Evolutionary conservation across 2,113 vertebrate species (phyloP).

Genomic region (Equus przewalskii): DNA sequence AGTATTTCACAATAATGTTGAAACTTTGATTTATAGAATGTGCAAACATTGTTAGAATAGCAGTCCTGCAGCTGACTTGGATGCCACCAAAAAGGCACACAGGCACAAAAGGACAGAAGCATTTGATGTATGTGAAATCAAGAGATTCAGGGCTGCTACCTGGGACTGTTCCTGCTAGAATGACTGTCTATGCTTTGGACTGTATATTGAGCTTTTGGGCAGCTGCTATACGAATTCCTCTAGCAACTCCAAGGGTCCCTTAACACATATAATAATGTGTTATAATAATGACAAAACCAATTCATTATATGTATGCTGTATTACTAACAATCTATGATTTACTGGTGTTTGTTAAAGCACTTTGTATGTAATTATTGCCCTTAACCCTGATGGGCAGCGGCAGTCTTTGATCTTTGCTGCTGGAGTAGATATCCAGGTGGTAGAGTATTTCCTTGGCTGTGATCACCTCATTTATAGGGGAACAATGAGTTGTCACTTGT

Average conservation of each 20-base stretch:
- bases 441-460: neutral
- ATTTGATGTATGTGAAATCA: conserved; percentile 17
- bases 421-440: neutral
- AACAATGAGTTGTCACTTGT: conserved; percentile 19
- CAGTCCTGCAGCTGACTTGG: neutral
- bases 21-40: neutral
- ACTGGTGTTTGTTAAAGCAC: no score
- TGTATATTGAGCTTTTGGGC: neutral
- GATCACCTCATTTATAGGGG: neutral
- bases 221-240: neutral
- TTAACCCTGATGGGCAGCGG: conserved; percentile 18
- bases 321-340: no score
- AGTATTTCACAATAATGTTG: neutral
- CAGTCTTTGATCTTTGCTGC: conserved; percentile 33
- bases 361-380: no score
- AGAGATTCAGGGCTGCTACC: neutral
- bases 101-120: neutral
- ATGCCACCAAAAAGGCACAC: neutral
- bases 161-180: neutral
- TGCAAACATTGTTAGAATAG: neutral
- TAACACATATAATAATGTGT: neutral
- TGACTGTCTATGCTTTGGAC: neutral
- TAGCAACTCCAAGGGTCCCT: neutral
- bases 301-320: no score
- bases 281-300: no score